These are phyloP conservation scores for Cololabis saira DNA, from an alignment of 2,113 vertebrate species.

Conservation along the genomic window DNA sequence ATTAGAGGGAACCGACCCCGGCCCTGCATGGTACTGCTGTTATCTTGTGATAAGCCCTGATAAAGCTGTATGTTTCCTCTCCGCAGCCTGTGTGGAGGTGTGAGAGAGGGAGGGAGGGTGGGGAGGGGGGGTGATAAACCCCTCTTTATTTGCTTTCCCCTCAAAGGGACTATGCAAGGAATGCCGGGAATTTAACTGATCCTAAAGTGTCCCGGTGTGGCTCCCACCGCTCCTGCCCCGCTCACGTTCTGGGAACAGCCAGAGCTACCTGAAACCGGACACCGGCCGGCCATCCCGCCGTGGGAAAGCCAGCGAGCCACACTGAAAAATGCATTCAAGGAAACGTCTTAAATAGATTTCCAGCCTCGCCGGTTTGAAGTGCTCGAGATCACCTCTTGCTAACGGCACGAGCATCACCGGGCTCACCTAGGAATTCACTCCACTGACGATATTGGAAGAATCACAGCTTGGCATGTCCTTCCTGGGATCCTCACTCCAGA, in stretches of 20 bases:
- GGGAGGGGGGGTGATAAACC: conserved; percentile 50
- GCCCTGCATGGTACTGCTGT: conserved; percentile 55
- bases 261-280: conserved; percentile 72
- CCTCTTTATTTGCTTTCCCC: conserved; percentile 74
- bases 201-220: conserved; percentile 65
- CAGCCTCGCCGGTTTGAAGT: conserved; percentile 5
- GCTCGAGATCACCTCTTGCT: conserved; percentile 30
- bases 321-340: conserved; percentile 49
- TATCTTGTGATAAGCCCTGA: conserved; percentile 68
- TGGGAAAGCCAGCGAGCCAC: conserved; percentile 56
- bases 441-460: conserved; percentile 37
- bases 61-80: conserved; percentile 50
- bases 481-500: conserved; percentile 43
- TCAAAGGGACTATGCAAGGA: conserved; percentile 76
- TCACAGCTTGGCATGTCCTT: conserved; percentile 41
- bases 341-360: conserved; percentile 36
- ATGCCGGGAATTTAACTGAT: conserved; percentile 75
- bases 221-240: conserved; percentile 53
- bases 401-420: conserved; percentile 36
- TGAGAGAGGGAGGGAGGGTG: conserved; percentile 23
- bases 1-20: conserved; percentile 46
- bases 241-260: conserved; percentile 69
- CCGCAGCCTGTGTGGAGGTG: conserved; percentile 51
- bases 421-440: conserved; percentile 41
- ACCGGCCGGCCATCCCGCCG: conserved; percentile 59